These are phyloP conservation scores for Phylloscopus whistleri DNA, from an alignment of 2,113 vertebrate species.

Conservation along the genomic window DNA sequence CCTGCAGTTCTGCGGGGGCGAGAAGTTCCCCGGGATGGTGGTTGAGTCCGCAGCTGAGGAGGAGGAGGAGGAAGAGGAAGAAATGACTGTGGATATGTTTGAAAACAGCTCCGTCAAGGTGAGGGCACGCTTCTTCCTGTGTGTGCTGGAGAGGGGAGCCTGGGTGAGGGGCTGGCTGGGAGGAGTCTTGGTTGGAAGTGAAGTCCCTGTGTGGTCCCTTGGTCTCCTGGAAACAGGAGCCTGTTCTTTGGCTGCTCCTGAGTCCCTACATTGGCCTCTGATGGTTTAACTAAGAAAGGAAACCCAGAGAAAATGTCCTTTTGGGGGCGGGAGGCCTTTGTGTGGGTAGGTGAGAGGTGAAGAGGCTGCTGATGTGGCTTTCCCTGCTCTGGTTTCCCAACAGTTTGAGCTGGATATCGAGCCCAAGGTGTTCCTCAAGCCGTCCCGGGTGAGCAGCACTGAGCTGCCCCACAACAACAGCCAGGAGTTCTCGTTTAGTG, in stretches of 20 bases:
- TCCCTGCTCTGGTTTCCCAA: not conserved
- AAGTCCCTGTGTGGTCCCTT: not conserved
- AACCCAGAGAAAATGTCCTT: not conserved
- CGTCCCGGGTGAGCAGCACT: constrained; percentile 66
- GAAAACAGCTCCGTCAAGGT: constrained; percentile 89
- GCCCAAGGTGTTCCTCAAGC: constrained; percentile 85
- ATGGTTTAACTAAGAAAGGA: not conserved
- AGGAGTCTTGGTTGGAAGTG: not conserved
- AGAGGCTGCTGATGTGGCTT: not conserved
- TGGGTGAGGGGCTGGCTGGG: not conserved
- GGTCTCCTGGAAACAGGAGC: fast-evolving
- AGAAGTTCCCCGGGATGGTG: constrained; percentile 77
- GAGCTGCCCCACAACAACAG: constrained; percentile 77
- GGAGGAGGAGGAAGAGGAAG: constrained; percentile 87
- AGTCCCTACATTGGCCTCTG: fast-evolving
- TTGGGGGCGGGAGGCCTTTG: fast-evolving
- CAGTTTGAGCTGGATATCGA: constrained; percentile 96
- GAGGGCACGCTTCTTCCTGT: fast-evolving
- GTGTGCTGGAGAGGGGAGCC: fast-evolving
- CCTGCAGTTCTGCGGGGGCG: constrained; percentile 86
- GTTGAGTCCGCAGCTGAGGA: constrained; percentile 73
- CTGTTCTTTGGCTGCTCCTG: not conserved
- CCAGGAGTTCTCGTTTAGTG: constrained; percentile 87
- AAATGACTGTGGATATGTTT: constrained; percentile 90
- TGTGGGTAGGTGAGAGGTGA: not conserved